Evolutionary conservation across 2,797 vertebrate genomes (phyloP), one percentile per base, ranked within the genome.

Genomic region (Melanotaenia trifasciata): DNA sequence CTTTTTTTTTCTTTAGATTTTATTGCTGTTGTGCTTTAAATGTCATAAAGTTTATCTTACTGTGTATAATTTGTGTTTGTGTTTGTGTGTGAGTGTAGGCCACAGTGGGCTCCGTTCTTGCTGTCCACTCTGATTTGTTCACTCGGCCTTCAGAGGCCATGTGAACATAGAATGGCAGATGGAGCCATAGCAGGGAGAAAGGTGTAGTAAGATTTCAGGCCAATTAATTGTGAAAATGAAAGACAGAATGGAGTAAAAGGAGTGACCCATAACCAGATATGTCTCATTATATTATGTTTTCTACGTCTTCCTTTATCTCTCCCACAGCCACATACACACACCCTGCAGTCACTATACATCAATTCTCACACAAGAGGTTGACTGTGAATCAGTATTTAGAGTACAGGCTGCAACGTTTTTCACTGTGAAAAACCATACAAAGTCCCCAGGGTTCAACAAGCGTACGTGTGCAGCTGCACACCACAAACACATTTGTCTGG

Each of bases 131-230:
- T 13, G 63, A 74, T 85, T 78, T 72, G 69, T 70, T 86, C 84
- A 72, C 79, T 88, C 76, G 62, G 75, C 71, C 79, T 79, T 75
- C 38, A 30, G 68, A 75, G 74, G 58, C 82, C 76, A 70, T 3
- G n/a, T 76, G 85, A 81, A 33, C 54, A 45, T 66, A 70, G 58
- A 30, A 75, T 28, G 84, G 68, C 89, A 93, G 91, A 90, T 90
- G 91, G 91, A 82, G 72, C 59, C 80, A 58, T 83, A 77, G 86
- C 85, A 72, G 91, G 92, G 62, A 79, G 66, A 75, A 62, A 58
- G 78, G 79, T 74, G 78, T 36, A 54, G 66, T 22, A 50, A 61
- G 67, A 77, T 64, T 64, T 63, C 40, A 50, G 36, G 67, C 69
- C 77, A 81, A 66, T 78, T 33, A 64, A 61, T 35, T 67, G 54